Conservation (phyloP, 2,888 invertebrate genomes). For the Cistogaster globosa region DNA sequence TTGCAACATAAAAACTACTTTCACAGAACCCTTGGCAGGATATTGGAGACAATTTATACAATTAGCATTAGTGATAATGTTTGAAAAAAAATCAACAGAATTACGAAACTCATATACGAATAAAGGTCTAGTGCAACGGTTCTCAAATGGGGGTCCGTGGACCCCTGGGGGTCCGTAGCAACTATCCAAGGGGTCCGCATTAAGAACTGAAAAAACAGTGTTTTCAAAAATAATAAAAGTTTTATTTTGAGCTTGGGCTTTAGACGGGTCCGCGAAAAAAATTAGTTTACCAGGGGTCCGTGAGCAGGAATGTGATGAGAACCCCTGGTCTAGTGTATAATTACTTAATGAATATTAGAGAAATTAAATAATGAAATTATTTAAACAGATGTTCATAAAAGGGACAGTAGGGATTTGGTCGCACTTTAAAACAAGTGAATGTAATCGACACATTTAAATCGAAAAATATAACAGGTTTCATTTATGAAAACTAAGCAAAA, state of each 20-base stretch:
- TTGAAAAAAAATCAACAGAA: conserved; percentile 25
- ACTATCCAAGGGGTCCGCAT: no score
- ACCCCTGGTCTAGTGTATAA: conserved; percentile 54
- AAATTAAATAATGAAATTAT: conserved; percentile 24
- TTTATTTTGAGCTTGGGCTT: no score
- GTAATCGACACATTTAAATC: no score
- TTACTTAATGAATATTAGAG: conserved; percentile 60
- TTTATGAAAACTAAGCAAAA: no score
- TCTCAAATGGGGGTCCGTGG: no score
- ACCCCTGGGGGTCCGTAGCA: no score
- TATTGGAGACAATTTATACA: conserved; percentile 64
- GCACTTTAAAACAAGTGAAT: not conserved
- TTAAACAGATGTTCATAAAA: conserved; percentile 26
- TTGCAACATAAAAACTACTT: conserved; percentile 22
- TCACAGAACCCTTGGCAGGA: conserved; percentile 46
- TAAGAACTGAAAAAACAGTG: no score
- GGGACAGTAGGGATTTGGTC: not conserved
- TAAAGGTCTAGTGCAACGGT: conserved; percentile 36
- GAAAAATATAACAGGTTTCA: no score
- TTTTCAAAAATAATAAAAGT: no score
- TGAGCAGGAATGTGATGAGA: no score
- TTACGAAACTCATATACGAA: conserved; percentile 4
- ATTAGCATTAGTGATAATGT: conserved; percentile 58
- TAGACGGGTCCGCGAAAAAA: no score
- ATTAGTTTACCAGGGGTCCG: no score